phyloP scores from a whole-genome alignment of 1,140 invertebrate species.

The Diploscapter pachys region DNA sequence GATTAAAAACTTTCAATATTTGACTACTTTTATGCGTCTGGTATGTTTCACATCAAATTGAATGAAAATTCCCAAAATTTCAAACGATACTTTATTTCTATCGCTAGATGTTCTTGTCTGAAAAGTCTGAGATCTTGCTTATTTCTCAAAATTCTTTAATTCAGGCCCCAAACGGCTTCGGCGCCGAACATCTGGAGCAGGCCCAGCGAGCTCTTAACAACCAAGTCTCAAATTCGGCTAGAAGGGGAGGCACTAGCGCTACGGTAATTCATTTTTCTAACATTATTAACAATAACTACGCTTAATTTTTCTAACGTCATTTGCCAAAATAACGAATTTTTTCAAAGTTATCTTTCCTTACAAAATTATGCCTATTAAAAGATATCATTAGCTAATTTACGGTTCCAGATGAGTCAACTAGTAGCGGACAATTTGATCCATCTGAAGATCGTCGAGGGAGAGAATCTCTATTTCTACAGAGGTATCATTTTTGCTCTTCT shows the following conservation, averaged over 20 bases:
- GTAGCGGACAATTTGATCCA: slow-evolving; percentile 39
- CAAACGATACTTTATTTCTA: too few species aligned
- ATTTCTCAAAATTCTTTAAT: neutral
- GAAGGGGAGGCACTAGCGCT: neutral
- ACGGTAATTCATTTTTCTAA: too few species aligned
- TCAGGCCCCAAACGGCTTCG: slow-evolving; percentile 62
- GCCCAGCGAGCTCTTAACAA: slow-evolving; percentile 42
- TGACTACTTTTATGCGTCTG: too few species aligned
- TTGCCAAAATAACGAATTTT: too few species aligned
- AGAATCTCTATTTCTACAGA: slow-evolving; percentile 46
- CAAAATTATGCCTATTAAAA: too few species aligned
- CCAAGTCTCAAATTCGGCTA: slow-evolving; percentile 23
- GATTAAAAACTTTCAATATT: too few species aligned
- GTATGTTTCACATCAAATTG: too few species aligned
- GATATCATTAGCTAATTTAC: neutral
- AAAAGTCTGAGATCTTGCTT: neutral
- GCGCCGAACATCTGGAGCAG: slow-evolving; percentile 37
- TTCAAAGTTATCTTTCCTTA: too few species aligned
- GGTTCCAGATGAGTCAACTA: slow-evolving; percentile 1
- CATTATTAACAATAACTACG: too few species aligned
- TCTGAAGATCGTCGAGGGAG: slow-evolving; percentile 46
- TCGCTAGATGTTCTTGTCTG: too few species aligned
- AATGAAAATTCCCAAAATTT: too few species aligned
- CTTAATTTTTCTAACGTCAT: too few species aligned
- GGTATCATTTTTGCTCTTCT: slow-evolving; percentile 28